Evolutionary conservation across 2,113 vertebrate species (phyloP), one percentile per base, ranked within the genome.

Genomic region (Ceyx melanurus): DNA sequence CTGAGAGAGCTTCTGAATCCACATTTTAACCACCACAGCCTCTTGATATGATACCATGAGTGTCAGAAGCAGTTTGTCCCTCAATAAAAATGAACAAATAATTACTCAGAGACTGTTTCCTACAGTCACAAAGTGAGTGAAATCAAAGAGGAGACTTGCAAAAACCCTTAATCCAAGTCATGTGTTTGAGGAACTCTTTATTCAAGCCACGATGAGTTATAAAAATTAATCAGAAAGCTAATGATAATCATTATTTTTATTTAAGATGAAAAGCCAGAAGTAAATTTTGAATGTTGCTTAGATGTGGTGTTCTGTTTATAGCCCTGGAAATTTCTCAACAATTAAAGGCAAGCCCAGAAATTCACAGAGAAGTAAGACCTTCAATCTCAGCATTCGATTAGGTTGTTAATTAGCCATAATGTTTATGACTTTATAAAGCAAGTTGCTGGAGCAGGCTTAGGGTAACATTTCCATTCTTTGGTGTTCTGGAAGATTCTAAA

Each of bases 331-430:
- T 89, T 89, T 91, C 64, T 91, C 89, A 45, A 71, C 82, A 80
- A 91, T 81, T 95, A 86, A 82, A 94, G 89, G 7, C 4, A 5
- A 92, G 65, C 37, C 64, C 84, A 87, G 77, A 82, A 95, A 74
- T 62, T 43, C 62, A 70, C 40, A 60, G 67, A 58, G 87, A 91
- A 93, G 58, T 42, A 89, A 90, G 84, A 96, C 82, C 87, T 96
- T 92, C 58, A 67, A 88, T 93, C 84, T 85, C 86, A 94, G 75
- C 1, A 0, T 92, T 77, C 78, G 89, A 86, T 92, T 93, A 87
- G 21, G 46, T 80, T 86, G 84, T 89, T 95, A 96, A 94, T 95
- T 93, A 91, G 35, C 60, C 62, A 45, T 92, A 92, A 92, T 92
- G 56, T 86, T 95, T 96, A 85, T 92, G 84, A 80, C 71, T 92